Base-by-base conservation (phyloP, 2,113 vertebrate genomes). In the Paramormyrops kingsleyae region DNA sequence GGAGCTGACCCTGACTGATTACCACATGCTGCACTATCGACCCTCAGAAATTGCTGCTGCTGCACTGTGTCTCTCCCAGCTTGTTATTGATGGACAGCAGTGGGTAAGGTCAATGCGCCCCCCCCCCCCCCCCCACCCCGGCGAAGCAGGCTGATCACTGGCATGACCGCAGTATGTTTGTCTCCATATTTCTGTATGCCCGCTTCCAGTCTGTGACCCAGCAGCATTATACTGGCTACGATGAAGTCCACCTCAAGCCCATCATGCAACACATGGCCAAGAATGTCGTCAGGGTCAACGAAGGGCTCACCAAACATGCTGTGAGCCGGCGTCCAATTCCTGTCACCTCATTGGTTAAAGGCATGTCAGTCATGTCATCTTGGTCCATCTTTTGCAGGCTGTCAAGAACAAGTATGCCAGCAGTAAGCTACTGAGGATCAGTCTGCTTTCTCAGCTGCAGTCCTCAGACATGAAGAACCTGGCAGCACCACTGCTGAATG, bases 41-140 rank as follows among this genome's bases (percentile, higher is more conserved):
- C 99, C 98, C 0, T 99, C 98, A 0, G 97, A 97, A 94, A 91
- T 98, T 0, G 98, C 98, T 0, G 97, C 98, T 0, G 98, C 98
- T 0, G 94, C 98, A 0, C 92, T 98, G 17, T 97, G 96, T 91
- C 94, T 99, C 15, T 96, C 97, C 19, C 98, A 97, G 80, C 97
- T 96, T 92, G 88, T 99, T 92, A 93, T 99, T 3, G 96, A 96
- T 0, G 92, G 90, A 10, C 94, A 94, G 90, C 94, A 94, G 84
- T 99, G 99, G 99, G 98, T 99, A 90, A 95, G 97, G 4, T 15
- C 27, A 77, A 39, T 35, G 70, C 66, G 35, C 35, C n/a, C n/a
- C n/a, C n/a, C n/a, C n/a, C 35, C 21, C 1, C 5, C 56, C 21
- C 0, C 24, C 24, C 21, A 24, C 24, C 59, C 56, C 13, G 9